These are phyloP conservation scores for Alethe castanea DNA, from an alignment of 2,113 vertebrate species.

Conservation along the genomic window DNA sequence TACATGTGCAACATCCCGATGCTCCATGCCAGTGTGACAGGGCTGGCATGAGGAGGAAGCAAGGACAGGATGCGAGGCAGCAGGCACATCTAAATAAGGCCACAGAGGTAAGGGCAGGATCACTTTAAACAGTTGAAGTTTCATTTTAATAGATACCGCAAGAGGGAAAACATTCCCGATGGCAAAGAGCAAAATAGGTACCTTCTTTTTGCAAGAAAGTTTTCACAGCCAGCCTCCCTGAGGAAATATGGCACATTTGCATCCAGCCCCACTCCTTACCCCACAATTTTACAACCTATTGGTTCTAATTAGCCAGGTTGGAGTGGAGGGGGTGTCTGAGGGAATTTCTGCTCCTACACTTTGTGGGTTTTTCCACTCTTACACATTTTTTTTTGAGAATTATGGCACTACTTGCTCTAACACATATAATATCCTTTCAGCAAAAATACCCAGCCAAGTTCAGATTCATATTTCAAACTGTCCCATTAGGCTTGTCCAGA, in stretches of 20 bases:
- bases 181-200: not conserved
- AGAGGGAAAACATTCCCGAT: accelerated
- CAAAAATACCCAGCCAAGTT: not conserved
- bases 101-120: not conserved
- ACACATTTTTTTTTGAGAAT: not conserved
- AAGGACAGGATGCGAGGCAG: not conserved
- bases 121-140: not conserved
- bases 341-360: not conserved
- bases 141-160: not conserved
- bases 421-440: not conserved
- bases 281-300: not conserved
- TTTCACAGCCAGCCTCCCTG: not conserved
- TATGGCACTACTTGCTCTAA: not conserved
- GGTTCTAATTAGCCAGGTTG: not conserved
- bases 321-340: not conserved
- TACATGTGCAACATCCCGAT: not conserved
- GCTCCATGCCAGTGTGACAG: not conserved
- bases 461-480: not conserved
- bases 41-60: not conserved
- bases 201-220: not conserved
- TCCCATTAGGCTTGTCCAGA: not conserved
- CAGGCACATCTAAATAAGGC: not conserved
- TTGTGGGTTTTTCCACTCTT: not conserved
- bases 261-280: not conserved
- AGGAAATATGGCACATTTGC: accelerated